phyloP scores from a whole-genome alignment of 2,797 vertebrate genomes.

The Myioborus melanocephalus region DNA sequence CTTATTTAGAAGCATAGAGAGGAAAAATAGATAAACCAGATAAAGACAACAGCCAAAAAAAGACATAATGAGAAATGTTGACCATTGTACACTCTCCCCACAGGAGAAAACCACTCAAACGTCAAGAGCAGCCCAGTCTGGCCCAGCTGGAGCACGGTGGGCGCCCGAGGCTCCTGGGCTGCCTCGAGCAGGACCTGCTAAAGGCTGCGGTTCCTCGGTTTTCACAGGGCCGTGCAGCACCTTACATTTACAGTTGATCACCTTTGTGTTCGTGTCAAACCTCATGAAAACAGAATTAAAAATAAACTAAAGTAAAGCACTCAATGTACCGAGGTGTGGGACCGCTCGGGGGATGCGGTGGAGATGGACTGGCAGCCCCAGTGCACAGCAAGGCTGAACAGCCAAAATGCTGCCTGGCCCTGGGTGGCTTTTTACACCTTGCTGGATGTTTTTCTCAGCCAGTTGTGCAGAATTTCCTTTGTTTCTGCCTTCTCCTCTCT shows the following conservation, averaged over 20 bases:
- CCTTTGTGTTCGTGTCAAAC: constrained; percentile 61
- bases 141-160: not conserved
- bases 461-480: not conserved
- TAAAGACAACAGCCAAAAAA: not conserved
- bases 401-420: not conserved
- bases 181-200: not conserved
- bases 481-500: not conserved
- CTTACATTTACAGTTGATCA: constrained; percentile 43
- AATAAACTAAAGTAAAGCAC: not conserved
- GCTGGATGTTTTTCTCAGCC: not conserved
- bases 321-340: not conserved
- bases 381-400: not conserved
- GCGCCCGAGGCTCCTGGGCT: not conserved
- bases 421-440: rapidly evolving
- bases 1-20: not conserved
- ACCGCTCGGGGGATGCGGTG: rapidly evolving
- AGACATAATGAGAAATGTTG: not conserved
- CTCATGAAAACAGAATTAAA: constrained; percentile 41
- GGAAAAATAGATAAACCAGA: not conserved
- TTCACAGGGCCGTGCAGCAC: constrained; percentile 13
- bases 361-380: not conserved
- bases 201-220: not conserved
- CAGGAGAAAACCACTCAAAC: rapidly evolving
- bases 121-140: not conserved
- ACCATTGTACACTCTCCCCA: not conserved